A percentile compares a stretch with the other conserved stretches of the same genome.
Evolutionary conservation across 2,113 vertebrate genomes (phyloP).

Genomic region (Dryoscopus gambensis): DNA sequence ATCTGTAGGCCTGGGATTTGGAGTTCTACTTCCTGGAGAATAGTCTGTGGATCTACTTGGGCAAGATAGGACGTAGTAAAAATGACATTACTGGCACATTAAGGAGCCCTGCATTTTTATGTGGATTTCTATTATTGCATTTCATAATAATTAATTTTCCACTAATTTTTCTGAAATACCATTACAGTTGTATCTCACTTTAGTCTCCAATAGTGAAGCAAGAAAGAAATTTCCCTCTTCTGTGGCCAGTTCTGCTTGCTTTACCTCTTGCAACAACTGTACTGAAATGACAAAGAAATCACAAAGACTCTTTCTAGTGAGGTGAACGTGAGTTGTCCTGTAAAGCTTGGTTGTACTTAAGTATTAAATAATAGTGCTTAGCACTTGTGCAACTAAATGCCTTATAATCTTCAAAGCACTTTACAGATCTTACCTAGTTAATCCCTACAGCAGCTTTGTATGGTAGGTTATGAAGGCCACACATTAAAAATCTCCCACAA

Average conservation of each 20-base stretch:
- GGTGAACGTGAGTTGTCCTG: not conserved
- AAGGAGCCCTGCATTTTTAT: not conserved
- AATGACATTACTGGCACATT: not conserved
- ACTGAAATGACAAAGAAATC: not conserved
- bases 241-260: not conserved
- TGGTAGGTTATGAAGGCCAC: not conserved
- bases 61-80: not conserved
- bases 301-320: not conserved
- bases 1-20: not conserved
- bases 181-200: not conserved
- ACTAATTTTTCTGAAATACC: not conserved
- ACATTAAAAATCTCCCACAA: not conserved
- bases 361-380: constrained; percentile 53
- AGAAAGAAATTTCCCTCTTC: not conserved
- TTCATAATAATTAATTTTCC: not conserved
- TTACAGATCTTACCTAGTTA: constrained; percentile 35
- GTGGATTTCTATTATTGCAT: not conserved
- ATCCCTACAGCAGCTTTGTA: not conserved
- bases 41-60: not conserved
- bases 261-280: not conserved
- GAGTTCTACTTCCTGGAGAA: not conserved
- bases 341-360: not conserved
- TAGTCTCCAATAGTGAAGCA: not conserved
- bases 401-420: constrained; percentile 49
- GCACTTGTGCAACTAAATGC: constrained; percentile 45